Evolutionary conservation across 1,140 invertebrate genomes (phyloP).

Genomic region (Bombus sylvicola): DNA sequence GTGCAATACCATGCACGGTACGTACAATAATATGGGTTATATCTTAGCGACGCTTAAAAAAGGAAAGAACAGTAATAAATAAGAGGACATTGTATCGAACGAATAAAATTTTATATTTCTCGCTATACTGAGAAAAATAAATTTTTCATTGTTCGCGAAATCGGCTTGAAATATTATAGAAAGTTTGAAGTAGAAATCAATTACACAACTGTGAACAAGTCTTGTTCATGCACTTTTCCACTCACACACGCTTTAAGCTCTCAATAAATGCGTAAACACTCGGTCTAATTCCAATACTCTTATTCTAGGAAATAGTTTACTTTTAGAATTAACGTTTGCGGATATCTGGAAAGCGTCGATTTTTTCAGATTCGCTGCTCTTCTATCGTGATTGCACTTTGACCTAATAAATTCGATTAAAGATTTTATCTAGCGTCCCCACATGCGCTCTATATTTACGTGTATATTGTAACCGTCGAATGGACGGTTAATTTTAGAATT

Average conservation of each 20-base stretch:
- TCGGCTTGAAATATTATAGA: too few species aligned
- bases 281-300: background rate
- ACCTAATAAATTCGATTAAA: background rate
- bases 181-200: background rate
- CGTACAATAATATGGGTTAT: background rate
- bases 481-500: conserved; percentile 7
- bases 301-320: background rate
- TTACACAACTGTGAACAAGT: too few species aligned
- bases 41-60: background rate
- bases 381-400: background rate
- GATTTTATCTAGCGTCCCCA: background rate
- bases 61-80: background rate
- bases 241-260: too few species aligned
- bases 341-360: background rate
- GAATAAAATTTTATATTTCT: too few species aligned
- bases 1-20: background rate
- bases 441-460: background rate
- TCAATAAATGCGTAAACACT: too few species aligned
- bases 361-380: background rate
- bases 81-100: background rate
- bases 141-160: too few species aligned
- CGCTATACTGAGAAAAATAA: too few species aligned
- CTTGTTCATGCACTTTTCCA: too few species aligned
- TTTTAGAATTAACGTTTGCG: background rate
- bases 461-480: background rate